A percentile compares a stretch with the other conserved stretches of the same genome.
These are phyloP conservation scores for Sapajus apella DNA, from an alignment of 2,113 vertebrate genomes.

Conservation along the genomic window DNA sequence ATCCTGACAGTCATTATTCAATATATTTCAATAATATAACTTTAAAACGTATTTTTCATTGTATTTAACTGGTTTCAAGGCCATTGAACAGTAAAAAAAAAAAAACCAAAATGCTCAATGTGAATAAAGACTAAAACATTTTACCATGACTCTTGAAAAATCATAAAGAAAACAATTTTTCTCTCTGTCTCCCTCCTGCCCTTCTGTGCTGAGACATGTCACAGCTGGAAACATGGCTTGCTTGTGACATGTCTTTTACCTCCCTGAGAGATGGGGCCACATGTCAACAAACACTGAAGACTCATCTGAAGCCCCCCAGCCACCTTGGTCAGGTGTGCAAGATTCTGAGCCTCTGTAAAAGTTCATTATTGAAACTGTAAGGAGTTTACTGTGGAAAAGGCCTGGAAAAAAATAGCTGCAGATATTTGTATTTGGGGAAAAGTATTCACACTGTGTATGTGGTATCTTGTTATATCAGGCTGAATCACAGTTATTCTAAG, in stretches of 20 bases:
- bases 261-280: background rate
- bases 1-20: constrained; percentile 34
- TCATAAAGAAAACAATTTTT: background rate
- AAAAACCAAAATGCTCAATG: background rate
- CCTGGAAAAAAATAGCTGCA: too few relatives aligned
- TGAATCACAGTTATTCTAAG: too few relatives aligned
- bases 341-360: background rate
- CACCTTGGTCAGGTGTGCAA: background rate
- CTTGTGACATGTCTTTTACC: background rate
- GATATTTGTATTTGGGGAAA: too few relatives aligned
- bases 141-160: constrained; percentile 32
- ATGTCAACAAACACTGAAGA: background rate
- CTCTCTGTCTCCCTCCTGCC: background rate
- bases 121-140: constrained; percentile 39
- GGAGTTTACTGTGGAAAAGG: too few relatives aligned
- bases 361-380: too few relatives aligned
- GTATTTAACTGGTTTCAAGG: constrained; percentile 60
- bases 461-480: background rate
- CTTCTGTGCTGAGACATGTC: constrained; percentile 11
- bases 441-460: fast-evolving
- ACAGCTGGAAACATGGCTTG: constrained; percentile 37
- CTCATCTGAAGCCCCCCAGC: background rate
- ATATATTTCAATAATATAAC: constrained; percentile 33
- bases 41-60: constrained; percentile 56
- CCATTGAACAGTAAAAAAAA: constrained; percentile 5